These are phyloP conservation scores for Empis stercorea DNA, from an alignment of 2,888 invertebrate species.

Conservation along the genomic window DNA sequence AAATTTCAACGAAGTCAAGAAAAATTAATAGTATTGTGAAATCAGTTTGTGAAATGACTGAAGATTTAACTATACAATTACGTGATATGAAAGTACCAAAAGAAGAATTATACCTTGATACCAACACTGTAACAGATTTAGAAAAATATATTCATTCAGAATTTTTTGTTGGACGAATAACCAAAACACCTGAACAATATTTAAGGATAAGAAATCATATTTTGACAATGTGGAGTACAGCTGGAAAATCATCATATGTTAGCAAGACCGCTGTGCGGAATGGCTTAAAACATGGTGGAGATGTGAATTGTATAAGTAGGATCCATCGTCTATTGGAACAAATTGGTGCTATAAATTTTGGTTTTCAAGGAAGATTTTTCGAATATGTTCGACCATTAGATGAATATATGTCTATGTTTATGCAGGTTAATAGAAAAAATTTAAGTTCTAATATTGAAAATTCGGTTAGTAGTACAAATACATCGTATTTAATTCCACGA, in stretches of 20 bases:
- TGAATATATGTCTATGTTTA: slow-evolving; percentile 10
- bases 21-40: neutral
- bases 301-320: slow-evolving; percentile 47
- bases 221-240: slow-evolving; percentile 40
- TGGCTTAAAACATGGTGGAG: slow-evolving; percentile 47
- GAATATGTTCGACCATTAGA: slow-evolving; percentile 16
- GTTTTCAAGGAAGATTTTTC: slow-evolving; percentile 38
- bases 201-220: slow-evolving; percentile 47
- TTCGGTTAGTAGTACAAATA: neutral
- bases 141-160: slow-evolving; percentile 43
- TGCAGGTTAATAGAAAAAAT: slow-evolving; percentile 1
- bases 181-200: slow-evolving; percentile 45
- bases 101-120: slow-evolving; percentile 33
- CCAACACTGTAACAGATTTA: slow-evolving; percentile 36
- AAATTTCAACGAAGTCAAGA: neutral
- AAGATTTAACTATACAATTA: slow-evolving; percentile 17
- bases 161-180: slow-evolving; percentile 41
- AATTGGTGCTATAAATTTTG: slow-evolving; percentile 50
- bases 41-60: slow-evolving; percentile 5
- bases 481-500: neutral
- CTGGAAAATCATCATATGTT: slow-evolving; percentile 32
- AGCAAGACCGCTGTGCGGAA: slow-evolving; percentile 44
- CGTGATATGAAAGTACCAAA: slow-evolving; percentile 36
- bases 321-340: slow-evolving; percentile 48
- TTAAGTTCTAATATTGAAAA: neutral